Base-by-base conservation (phyloP, 2,797 vertebrate species). In the Hirundo rustica region DNA sequence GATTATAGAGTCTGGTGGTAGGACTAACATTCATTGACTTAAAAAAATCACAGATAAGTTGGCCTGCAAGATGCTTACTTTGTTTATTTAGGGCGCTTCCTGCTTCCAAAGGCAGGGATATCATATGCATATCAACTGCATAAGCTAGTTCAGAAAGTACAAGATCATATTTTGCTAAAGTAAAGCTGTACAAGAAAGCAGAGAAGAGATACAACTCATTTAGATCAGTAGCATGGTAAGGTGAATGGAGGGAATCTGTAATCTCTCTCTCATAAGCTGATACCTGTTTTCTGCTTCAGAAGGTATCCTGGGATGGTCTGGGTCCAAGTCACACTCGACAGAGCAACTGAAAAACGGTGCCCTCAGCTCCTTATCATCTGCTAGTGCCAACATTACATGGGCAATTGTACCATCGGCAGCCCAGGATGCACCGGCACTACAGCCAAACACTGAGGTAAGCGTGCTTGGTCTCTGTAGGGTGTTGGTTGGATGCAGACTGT, bases 301-400 rank as follows among this genome's bases (percentile, higher is more conserved):
- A 97, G 98, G 96, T 98, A 98, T 98, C 97, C 98, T 98, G 97
- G 98, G 98, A 97, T 99, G 99, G 99, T 98, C 98, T 81, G 98
- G 98, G 80, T 98, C 99, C 97, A 99, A 99, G 98, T 99, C 99
- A 2, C 98, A 98, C 92, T 99, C 99, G 62, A 97, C 98, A 95
- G 98, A 99, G 81, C 98, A 98, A 94, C 95, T 99, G 98, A 99
- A 98, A 98, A 99, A 99, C 2, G 98, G 98, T 95, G 98, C 98
- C 55, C 96, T 98, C 95, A 98, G 98, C 94, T 98, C 98, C 89
- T 98, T 98, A 29, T 97, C 97, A 47, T 98, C 98, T 30, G 96
- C 98, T 36, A 98, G 97, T 84, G 96, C 97, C 96, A 98, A 83
- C 91, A 96, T 98, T 53, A 97, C 98, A 1, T 98, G 98, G 98